phyloP scores from a whole-genome alignment of 2,888 invertebrate species.

The Penaeus monodon region DNA sequence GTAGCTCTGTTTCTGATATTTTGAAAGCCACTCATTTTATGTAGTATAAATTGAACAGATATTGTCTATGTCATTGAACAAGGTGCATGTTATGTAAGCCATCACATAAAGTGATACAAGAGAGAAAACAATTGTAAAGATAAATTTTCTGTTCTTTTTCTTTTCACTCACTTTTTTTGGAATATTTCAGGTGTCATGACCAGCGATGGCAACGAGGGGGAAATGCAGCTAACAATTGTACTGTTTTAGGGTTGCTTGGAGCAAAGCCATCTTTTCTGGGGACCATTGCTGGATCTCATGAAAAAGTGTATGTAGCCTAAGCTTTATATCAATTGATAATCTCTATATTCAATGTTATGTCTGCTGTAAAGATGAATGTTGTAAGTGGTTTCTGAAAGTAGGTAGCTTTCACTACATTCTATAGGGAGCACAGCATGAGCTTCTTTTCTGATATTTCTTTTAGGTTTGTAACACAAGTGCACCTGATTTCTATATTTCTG shows the following conservation, averaged over 20 bases:
- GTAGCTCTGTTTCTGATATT: too few species aligned
- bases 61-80: too few species aligned
- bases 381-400: too few species aligned
- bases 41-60: too few species aligned
- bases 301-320: constrained; percentile 68
- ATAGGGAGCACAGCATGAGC: too few species aligned
- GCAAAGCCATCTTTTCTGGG: constrained; percentile 76
- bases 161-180: constrained; percentile 47
- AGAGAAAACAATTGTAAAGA: constrained; percentile 7
- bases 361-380: background rate
- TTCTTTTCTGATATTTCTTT: too few species aligned
- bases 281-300: constrained; percentile 72
- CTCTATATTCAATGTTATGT: constrained; percentile 1
- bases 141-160: constrained; percentile 2
- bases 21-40: too few species aligned
- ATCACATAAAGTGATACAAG: too few species aligned
- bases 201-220: constrained; percentile 79
- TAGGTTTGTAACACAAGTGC: too few species aligned
- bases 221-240: constrained; percentile 79
- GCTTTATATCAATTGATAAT: constrained; percentile 2
- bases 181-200: constrained; percentile 71
- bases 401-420: too few species aligned
- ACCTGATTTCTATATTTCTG: too few species aligned
- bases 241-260: constrained; percentile 76
- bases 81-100: too few species aligned